Percentiles rank a stretch among this genome's conserved stretches.
These are phyloP conservation scores for Lordiphosa mommai DNA, from an alignment of 1,140 invertebrate species.

Conservation along the genomic window DNA sequence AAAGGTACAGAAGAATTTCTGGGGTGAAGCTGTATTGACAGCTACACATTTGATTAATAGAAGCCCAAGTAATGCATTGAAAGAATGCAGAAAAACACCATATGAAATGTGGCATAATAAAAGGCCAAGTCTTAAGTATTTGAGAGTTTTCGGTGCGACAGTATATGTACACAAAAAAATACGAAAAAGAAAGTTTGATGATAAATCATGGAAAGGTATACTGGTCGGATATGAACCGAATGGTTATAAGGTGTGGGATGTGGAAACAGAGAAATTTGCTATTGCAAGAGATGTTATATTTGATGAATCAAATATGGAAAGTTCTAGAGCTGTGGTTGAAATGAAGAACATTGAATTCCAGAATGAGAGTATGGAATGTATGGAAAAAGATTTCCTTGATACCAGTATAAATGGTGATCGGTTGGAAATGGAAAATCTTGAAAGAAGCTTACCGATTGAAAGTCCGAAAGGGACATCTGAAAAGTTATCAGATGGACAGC, in stretches of 20 bases:
- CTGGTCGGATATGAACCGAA: not conserved
- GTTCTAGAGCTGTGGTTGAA: not conserved
- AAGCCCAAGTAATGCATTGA: conserved; percentile 9
- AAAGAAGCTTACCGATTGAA: too few species aligned
- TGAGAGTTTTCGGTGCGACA: conserved; percentile 10
- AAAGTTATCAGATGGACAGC: too few species aligned
- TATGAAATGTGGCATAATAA: conserved; percentile 12
- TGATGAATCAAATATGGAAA: too few species aligned
- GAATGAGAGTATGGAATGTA: too few species aligned
- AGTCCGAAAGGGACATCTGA: too few species aligned
- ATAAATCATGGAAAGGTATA: not conserved
- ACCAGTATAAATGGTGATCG: too few species aligned
- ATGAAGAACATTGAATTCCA: not conserved
- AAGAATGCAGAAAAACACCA: not conserved
- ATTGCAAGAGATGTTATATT: too few species aligned
- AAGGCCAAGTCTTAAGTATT: conserved; percentile 11
- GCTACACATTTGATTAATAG: conserved; percentile 19
- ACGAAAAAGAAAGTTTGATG: too few species aligned
- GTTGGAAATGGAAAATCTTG: too few species aligned
- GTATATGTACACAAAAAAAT: too few species aligned
- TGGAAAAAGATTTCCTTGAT: too few species aligned
- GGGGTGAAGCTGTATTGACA: conserved; percentile 21
- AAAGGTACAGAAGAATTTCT: conserved; percentile 16
- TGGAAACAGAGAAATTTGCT: not conserved
- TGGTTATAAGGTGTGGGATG: not conserved